Conservation (phyloP, 2,113 vertebrate species). For the Platycercus adscitus region DNA sequence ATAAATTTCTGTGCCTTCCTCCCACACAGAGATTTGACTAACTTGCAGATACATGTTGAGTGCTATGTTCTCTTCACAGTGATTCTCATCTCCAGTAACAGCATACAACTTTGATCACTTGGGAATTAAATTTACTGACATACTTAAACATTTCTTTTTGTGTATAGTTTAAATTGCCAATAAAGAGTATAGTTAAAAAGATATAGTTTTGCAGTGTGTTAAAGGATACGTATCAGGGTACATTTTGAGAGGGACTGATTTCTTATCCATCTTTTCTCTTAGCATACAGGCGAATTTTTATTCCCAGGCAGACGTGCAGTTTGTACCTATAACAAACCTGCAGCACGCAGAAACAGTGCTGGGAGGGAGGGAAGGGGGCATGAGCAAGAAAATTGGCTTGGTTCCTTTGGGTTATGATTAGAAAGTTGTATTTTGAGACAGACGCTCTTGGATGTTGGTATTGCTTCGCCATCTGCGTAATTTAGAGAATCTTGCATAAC, state of each 20-base stretch:
- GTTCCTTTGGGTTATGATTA: not conserved
- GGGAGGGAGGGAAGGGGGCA: not conserved
- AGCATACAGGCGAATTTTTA: not conserved
- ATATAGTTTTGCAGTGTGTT: slow-evolving; percentile 30
- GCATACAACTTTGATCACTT: not conserved
- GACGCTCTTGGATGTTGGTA: not conserved
- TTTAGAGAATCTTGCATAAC: not conserved
- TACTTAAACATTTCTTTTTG: not conserved
- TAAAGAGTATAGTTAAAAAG: slow-evolving; percentile 41
- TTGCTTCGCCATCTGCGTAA: not conserved
- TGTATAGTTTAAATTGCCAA: slow-evolving; percentile 8
- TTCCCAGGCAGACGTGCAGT: not conserved
- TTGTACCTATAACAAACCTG: not conserved
- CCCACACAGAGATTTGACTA: not conserved
- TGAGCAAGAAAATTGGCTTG: not conserved
- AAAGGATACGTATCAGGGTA: slow-evolving; percentile 10
- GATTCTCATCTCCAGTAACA: not conserved
- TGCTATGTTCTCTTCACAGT: not conserved
- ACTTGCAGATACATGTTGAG: not conserved
- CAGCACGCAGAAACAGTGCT: not conserved
- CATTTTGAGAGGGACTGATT: not conserved
- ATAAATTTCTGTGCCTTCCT: slow-evolving; percentile 41
- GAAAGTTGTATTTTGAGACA: not conserved
- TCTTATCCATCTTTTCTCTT: not conserved
- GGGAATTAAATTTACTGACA: not conserved